Percentiles rank a stretch among this genome's conserved stretches.
Evolutionary conservation across 1,140 invertebrate species (phyloP).

Genomic region (Bombus superbus): DNA sequence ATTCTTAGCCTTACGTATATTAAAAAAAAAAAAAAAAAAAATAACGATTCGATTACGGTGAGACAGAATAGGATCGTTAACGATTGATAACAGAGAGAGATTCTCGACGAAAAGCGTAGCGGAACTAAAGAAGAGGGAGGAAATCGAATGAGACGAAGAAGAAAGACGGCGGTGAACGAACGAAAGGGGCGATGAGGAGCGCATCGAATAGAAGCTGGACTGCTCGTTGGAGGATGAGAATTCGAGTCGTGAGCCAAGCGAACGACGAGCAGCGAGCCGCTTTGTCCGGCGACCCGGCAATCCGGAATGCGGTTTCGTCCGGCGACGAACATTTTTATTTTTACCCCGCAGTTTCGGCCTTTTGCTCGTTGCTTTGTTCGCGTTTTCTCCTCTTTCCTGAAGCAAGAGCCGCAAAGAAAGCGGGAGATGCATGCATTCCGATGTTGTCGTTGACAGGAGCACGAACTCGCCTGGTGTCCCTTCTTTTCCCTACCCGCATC

Average conservation of each 20-base stretch:
- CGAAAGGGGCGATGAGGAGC: not conserved
- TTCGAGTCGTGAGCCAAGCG: constrained; percentile 47
- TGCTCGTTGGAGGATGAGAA: constrained; percentile 25
- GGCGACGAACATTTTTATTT: constrained; percentile 64
- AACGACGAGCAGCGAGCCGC: constrained; percentile 48
- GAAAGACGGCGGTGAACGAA: not conserved
- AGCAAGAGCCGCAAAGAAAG: constrained; percentile 59
- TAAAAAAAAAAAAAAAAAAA: no score
- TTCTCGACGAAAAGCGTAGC: not conserved
- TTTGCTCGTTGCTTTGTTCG: constrained; percentile 61
- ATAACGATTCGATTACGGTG: not conserved
- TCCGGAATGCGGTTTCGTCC: constrained; percentile 68
- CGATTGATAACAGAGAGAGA: constrained; percentile 13
- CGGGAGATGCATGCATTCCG: constrained; percentile 68
- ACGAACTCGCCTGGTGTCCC: constrained; percentile 28
- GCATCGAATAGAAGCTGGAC: constrained; percentile 26
- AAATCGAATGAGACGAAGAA: constrained; percentile 1
- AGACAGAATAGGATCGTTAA: not conserved
- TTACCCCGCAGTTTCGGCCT: constrained; percentile 59
- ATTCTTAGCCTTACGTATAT: no score
- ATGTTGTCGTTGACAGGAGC: constrained; percentile 52
- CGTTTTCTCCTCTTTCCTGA: constrained; percentile 55
- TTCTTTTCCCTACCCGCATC: not conserved
- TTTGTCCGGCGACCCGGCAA: constrained; percentile 67
- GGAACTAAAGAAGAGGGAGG: constrained; percentile 9